phyloP scores from a whole-genome alignment of 2,888 invertebrate genomes.

The Agrochola circellaris region DNA sequence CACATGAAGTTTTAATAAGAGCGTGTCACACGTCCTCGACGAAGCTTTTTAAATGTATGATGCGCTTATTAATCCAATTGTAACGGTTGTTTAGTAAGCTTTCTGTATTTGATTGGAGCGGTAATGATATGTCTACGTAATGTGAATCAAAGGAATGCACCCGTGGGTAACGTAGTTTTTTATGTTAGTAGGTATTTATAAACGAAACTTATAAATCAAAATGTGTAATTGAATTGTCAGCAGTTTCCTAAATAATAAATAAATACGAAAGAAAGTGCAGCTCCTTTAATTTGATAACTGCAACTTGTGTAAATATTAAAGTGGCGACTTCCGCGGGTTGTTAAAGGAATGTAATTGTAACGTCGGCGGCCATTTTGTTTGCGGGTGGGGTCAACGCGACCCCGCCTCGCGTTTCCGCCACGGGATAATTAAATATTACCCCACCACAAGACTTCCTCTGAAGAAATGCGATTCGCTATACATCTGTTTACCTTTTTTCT shows the following conservation, averaged over 20 bases:
- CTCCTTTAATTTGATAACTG: conserved; percentile 68
- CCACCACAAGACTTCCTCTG: conserved; percentile 85
- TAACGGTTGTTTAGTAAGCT: conserved; percentile 68
- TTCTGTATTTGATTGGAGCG: conserved; percentile 51
- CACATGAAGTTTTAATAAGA: conserved; percentile 79
- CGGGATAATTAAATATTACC: conserved; percentile 89
- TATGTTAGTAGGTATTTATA: not conserved
- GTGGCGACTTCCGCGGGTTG: conserved; percentile 78
- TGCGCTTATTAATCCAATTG: conserved; percentile 76
- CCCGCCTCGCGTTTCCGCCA: conserved; percentile 89
- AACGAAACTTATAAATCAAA: not conserved
- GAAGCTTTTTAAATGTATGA: conserved; percentile 73
- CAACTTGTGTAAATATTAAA: conserved; percentile 74
- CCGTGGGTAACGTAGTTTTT: not conserved
- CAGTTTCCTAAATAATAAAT: conserved; percentile 18
- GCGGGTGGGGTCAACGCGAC: conserved; percentile 89
- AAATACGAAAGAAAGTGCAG: conserved; percentile 33
- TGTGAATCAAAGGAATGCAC: conserved; percentile 25
- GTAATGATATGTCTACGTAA: conserved; percentile 45
- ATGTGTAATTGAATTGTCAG: conserved; percentile 11
- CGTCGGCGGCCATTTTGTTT: conserved; percentile 88
- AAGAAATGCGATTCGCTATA: conserved; percentile 81
- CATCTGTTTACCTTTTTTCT: conserved; percentile 72
- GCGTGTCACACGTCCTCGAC: conserved; percentile 73
- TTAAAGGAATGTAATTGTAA: conserved; percentile 86